A percentile compares a stretch with the other conserved stretches of the same genome.
Conservation (phyloP, 1,140 invertebrate species). For the Aphaenogaster rudis region DNA sequence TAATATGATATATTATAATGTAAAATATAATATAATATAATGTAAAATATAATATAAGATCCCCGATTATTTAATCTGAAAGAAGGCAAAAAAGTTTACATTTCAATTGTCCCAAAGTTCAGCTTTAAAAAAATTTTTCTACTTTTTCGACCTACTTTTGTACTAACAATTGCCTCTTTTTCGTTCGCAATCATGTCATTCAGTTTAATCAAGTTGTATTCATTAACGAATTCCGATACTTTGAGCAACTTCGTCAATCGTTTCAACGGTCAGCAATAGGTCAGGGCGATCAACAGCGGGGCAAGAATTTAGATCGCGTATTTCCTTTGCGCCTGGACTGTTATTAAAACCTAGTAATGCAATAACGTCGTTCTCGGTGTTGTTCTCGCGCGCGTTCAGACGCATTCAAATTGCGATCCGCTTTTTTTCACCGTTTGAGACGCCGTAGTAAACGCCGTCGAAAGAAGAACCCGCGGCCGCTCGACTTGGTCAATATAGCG, state of each 20-base stretch:
- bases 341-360: constrained; percentile 56
- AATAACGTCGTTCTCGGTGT: constrained; percentile 47
- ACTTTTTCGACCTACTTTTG: neutral
- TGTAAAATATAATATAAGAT: neutral
- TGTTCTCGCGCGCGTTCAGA: neutral
- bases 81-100: neutral
- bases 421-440: constrained; percentile 14
- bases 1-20: too few relatives aligned
- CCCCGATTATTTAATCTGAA: neutral
- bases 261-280: constrained; percentile 17
- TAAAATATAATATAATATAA: neutral
- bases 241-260: neutral
- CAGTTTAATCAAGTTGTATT: constrained; percentile 67
- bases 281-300: neutral
- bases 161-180: constrained; percentile 8
- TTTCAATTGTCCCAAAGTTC: neutral
- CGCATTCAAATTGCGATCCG: neutral
- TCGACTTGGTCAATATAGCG: constrained; percentile 36
- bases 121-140: neutral
- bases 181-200: constrained; percentile 21
- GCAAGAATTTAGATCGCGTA: constrained; percentile 61
- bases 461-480: constrained; percentile 31
- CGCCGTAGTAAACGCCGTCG: neutral
- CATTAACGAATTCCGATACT: constrained; percentile 61
- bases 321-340: constrained; percentile 61